Evolutionary conservation across 2,888 invertebrate genomes (phyloP), one percentile per base, ranked within the genome.

Genomic region (Vandiemenella viatica): DNA sequence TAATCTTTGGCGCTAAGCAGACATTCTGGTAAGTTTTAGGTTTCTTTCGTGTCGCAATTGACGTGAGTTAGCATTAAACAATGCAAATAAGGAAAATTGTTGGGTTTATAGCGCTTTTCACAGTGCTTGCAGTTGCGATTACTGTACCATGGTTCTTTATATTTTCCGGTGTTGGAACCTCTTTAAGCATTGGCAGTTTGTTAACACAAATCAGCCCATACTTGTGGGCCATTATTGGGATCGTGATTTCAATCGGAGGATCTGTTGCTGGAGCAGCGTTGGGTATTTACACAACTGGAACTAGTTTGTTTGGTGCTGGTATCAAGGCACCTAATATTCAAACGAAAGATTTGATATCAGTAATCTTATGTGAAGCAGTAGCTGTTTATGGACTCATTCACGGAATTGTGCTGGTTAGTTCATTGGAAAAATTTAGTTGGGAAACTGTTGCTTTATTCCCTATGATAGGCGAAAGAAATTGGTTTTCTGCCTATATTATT

Each of bases 361-460:
- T 77, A 57, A 78, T 77, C 59, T 77, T 77, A 66, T 78, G 77
- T 61, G 77, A 77, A 62, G 77, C 77, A 54, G 77, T 77, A 2
- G 77, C 77, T 50, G 77, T 77, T 60, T 78, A 77, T 61, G 77
- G 77, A 5, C 75, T 77, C 53, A 78, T 78, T 57, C 74, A 77
- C 67, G 76, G 76, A 16, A 76, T 77, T 58, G 75, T 77, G 37
- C 69, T 78, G 5, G 42, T 5, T 4, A 32, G n/a, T n/a, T 13
- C 32, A 32, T 3, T 3, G 10, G 32, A 32, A 13, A 4, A 32
- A 2, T n/a, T n/a, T n/a, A n/a, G 22, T 37, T 1, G 47, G 22
- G 38, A 41, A 15, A 6, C 10, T 13, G 17, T 19, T 8, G 23
- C 21, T 3, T 6, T 8, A 10, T 57, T 57, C 42, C 46, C 60